These are phyloP conservation scores for Eutrigla gurnardus DNA, from an alignment of 2,797 vertebrate species.

Conservation along the genomic window DNA sequence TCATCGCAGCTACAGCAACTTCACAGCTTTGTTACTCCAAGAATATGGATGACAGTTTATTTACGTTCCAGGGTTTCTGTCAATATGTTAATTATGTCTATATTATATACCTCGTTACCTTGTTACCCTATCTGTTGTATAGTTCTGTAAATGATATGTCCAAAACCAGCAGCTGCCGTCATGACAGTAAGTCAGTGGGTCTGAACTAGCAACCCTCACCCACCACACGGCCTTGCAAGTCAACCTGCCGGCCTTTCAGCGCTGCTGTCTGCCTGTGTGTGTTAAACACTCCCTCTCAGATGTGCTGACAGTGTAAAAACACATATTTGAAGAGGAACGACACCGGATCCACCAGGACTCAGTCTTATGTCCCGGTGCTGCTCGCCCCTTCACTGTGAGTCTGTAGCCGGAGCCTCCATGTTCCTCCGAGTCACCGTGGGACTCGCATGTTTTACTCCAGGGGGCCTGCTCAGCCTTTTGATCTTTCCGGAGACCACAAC, in stretches of 20 bases:
- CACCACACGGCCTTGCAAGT: slow-evolving; percentile 29
- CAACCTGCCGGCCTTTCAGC: slow-evolving; percentile 37
- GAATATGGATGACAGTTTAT: not conserved
- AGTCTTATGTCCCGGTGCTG: slow-evolving; percentile 36
- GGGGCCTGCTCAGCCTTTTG: slow-evolving; percentile 54
- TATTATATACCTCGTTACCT: not conserved
- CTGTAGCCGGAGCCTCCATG: slow-evolving; percentile 51
- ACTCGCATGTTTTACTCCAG: slow-evolving; percentile 44
- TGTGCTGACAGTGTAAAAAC: slow-evolving; percentile 56
- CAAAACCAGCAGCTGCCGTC: slow-evolving; percentile 24
- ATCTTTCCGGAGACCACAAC: slow-evolving; percentile 58
- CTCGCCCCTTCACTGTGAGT: slow-evolving; percentile 58
- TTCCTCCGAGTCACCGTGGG: slow-evolving; percentile 44
- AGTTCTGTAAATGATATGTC: not conserved
- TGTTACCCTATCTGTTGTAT: not conserved
- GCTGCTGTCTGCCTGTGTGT: slow-evolving; percentile 29
- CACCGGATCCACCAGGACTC: slow-evolving; percentile 49
- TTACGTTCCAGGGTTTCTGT: slow-evolving; percentile 5
- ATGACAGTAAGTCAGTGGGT: slow-evolving; percentile 19
- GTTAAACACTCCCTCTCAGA: slow-evolving; percentile 45
- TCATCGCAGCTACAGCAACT: not conserved
- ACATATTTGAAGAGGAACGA: slow-evolving; percentile 47
- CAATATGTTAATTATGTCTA: not conserved
- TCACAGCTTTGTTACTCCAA: not conserved
- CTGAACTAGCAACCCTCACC: slow-evolving; percentile 25